Evolutionary conservation across 2,113 vertebrate genomes (phyloP).

Genomic region (Vulpes ferrilata): DNA sequence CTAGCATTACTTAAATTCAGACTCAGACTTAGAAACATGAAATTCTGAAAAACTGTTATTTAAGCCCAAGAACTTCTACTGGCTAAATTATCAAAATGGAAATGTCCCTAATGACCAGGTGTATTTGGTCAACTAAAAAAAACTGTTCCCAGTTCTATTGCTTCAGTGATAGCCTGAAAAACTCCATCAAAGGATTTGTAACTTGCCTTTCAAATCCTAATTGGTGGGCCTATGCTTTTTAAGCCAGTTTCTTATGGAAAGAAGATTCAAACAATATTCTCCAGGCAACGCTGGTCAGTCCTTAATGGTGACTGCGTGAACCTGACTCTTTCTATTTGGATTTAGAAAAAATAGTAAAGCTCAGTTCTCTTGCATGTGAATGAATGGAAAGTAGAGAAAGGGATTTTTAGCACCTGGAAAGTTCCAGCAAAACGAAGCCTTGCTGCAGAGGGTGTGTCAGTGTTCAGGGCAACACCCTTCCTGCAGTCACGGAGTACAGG

Average conservation of each 20-base stretch:
- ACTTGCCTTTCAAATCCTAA: slow-evolving; percentile 58
- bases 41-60: slow-evolving; percentile 57
- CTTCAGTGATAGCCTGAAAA: slow-evolving; percentile 6
- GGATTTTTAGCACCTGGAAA: slow-evolving; percentile 37
- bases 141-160: neutral
- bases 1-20: slow-evolving; percentile 50
- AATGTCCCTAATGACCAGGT: slow-evolving; percentile 45
- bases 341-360: slow-evolving; percentile 45
- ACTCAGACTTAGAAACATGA: slow-evolving; percentile 35
- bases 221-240: neutral
- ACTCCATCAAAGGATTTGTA: neutral
- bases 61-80: slow-evolving; percentile 25
- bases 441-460: slow-evolving; percentile 20
- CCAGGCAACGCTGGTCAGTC: neutral
- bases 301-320: neutral
- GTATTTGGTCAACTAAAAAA: slow-evolving; percentile 3
- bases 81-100: slow-evolving; percentile 59
- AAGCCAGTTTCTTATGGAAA: slow-evolving; percentile 2
- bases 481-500: slow-evolving; percentile 31
- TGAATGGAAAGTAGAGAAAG: neutral
- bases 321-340: slow-evolving; percentile 32
- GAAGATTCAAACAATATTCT: slow-evolving; percentile 39
- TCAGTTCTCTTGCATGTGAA: neutral
- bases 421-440: slow-evolving; percentile 60
- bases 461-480: slow-evolving; percentile 68